Conservation (phyloP, 2,113 vertebrate genomes). For the Corythornis madagascariensis region DNA sequence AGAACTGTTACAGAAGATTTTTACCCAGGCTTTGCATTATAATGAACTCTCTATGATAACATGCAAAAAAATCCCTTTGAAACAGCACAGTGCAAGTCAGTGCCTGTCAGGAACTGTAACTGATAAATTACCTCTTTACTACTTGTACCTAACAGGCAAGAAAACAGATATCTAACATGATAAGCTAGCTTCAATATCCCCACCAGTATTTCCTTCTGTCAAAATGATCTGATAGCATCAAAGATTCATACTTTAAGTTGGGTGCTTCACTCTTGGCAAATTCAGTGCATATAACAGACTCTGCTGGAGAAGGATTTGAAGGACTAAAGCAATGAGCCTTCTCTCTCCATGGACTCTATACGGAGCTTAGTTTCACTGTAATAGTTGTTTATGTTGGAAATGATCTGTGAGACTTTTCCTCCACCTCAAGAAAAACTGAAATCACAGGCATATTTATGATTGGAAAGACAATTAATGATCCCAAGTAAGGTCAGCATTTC, state of each 20-base stretch:
- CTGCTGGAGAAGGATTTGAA: background rate
- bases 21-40: slow-evolving; percentile 19
- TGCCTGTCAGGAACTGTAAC: background rate
- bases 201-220: slow-evolving; percentile 18
- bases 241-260: slow-evolving; percentile 10
- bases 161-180: slow-evolving; percentile 1
- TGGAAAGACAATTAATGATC: background rate
- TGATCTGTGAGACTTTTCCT: background rate
- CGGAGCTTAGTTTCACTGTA: background rate
- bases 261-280: slow-evolving; percentile 8
- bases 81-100: background rate
- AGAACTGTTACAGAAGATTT: background rate
- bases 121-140: background rate
- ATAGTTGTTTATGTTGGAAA: background rate
- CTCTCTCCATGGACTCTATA: background rate
- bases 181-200: background rate
- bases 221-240: slow-evolving; percentile 23
- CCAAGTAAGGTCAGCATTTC: background rate
- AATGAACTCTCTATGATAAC: background rate
- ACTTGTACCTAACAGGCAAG: slow-evolving; percentile 8
- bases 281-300: background rate
- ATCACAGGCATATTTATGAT: background rate
- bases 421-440: background rate
- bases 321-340: background rate
- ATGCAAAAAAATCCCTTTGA: slow-evolving; percentile 13